These are phyloP conservation scores for Spilogale gracilis DNA, from an alignment of 2,113 vertebrate genomes.

Conservation along the genomic window DNA sequence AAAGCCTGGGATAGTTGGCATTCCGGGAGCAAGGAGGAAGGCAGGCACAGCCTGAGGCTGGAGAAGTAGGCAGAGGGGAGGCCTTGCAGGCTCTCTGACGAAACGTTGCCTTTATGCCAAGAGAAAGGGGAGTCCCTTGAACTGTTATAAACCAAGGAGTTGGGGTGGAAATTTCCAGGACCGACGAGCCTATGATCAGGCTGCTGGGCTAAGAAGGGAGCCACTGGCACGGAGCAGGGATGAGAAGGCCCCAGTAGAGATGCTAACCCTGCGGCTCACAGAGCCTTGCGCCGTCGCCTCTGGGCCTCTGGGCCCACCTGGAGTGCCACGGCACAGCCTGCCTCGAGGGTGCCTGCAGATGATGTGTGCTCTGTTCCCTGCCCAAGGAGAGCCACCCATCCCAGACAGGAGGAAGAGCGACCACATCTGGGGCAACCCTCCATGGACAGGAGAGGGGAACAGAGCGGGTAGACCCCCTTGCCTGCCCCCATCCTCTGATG, in stretches of 20 bases:
- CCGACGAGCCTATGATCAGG: no score
- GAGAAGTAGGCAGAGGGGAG: background rate
- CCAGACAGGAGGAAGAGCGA: background rate
- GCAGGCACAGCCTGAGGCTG: background rate
- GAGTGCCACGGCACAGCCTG: background rate
- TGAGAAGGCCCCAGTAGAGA: background rate
- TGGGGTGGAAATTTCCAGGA: background rate
- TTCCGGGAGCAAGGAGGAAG: background rate
- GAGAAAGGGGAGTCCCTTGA: background rate
- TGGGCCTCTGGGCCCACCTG: background rate
- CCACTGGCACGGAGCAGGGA: background rate
- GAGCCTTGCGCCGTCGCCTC: background rate
- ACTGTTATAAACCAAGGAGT: background rate
- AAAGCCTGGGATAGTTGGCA: background rate
- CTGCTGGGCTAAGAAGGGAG: background rate
- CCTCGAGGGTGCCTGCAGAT: background rate
- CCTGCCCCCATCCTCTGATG: no score
- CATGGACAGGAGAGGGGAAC: background rate
- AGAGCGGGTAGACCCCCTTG: fast-evolving
- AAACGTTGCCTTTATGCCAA: background rate
- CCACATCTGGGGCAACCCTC: background rate
- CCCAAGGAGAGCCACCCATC: background rate
- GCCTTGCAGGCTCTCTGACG: background rate
- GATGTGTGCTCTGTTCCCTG: background rate
- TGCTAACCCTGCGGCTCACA: fast-evolving